Evolutionary conservation across 2,888 invertebrate species (phyloP), one percentile per base, ranked within the genome.

Genomic region (Pyrgus malvae): DNA sequence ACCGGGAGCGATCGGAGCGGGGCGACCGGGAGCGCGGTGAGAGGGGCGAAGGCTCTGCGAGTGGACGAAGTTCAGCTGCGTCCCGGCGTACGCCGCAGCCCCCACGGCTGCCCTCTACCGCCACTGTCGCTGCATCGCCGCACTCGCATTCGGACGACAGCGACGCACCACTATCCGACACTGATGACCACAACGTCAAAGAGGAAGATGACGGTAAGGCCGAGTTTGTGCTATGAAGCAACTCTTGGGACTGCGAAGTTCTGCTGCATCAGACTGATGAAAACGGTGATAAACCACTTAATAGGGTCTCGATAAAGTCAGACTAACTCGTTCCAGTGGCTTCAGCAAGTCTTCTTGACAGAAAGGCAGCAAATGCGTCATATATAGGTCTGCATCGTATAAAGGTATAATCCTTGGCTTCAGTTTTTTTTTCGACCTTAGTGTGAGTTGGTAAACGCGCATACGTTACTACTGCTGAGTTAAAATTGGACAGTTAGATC

Each of bases 151-250:
- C 95, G 37, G 97, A 97, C 70, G 90, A 93, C 56, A 93, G 93
- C 75, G 97, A 97, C 74, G 97, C 96, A 66, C 95, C 96, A 76
- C 93, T 95, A 67, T 96, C 96, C 66, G 97, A 97, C 75, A 95
- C 95, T 61, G 96, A 97, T 66, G 96, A 96, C 62, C 94, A 94
- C 63, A 95, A 95, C 70, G 95, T 95, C 61, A 95, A 96, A 81
- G 96, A 97, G 75, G 94, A 94, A 68, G 93, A 94, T 72, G 95
- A 95, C 86, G 95, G 95, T 95, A 74, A 83, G 37, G 37, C 37
- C 17, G 17, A 5, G 9, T 16, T 37, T 19, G 23, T 4, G n/a
- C n/a, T n/a, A n/a, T n/a, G 35, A 17, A 37, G 17, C 17, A 37
- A 17, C 16, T 16, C 17, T 7, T 14, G n/a, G 7, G 33, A 33